A percentile compares a stretch with the other conserved stretches of the same genome.
These are phyloP conservation scores for Canis aureus DNA, from an alignment of 2,113 vertebrate species.

Conservation along the genomic window DNA sequence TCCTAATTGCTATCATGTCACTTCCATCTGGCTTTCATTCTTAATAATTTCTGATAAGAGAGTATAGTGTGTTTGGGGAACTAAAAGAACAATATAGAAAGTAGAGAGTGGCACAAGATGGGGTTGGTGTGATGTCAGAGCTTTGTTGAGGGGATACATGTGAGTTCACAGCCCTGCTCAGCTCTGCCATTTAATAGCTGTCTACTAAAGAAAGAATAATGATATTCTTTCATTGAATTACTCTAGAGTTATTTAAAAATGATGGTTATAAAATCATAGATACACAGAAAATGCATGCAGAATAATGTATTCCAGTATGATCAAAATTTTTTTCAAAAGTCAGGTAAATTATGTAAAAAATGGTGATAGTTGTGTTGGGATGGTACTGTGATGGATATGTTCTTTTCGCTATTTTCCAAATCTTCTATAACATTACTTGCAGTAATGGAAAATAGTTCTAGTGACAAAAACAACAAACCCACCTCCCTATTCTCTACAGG, in stretches of 20 bases:
- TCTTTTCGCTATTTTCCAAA: background rate
- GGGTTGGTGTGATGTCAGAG: background rate
- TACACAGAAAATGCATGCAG: background rate
- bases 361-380: background rate
- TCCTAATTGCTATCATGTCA: background rate
- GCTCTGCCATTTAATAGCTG: background rate
- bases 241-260: background rate
- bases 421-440: background rate
- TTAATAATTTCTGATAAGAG: slow-evolving; percentile 10
- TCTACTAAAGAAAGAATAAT: background rate
- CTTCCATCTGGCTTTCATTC: background rate
- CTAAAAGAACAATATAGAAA: background rate
- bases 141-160: background rate
- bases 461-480: background rate
- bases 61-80: background rate
- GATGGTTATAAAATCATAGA: background rate
- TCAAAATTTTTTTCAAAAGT: background rate
- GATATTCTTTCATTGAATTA: background rate
- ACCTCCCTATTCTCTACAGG: background rate
- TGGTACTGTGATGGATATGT: background rate
- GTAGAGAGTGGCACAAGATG: background rate
- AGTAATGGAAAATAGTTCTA: background rate
- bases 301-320: slow-evolving; percentile 6
- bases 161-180: background rate
- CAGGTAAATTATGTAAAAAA: slow-evolving; percentile 57